Conservation (phyloP, 2,797 vertebrate species). For the Melanotaenia parkinsoni region DNA sequence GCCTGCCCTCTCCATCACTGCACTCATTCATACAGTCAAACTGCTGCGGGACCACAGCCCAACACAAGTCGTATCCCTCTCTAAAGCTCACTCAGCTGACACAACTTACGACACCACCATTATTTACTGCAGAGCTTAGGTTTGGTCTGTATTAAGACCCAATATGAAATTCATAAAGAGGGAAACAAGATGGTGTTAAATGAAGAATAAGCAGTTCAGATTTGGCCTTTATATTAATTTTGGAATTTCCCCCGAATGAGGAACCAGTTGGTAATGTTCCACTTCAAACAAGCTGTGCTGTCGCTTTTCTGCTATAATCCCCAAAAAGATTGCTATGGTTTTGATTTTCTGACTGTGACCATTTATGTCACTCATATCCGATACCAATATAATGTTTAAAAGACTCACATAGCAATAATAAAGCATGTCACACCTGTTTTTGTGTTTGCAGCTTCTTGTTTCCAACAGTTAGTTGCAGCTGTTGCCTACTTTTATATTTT, state of each 20-base stretch:
- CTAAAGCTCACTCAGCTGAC: conserved; percentile 60
- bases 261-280: conserved; percentile 44
- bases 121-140: conserved; percentile 23
- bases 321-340: background rate
- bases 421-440: conserved; percentile 30
- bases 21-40: conserved; percentile 63
- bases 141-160: conserved; percentile 44
- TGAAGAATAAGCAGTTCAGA: conserved; percentile 53
- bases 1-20: conserved; percentile 65
- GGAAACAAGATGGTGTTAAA: conserved; percentile 55
- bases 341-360: conserved; percentile 15
- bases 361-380: conserved; percentile 41
- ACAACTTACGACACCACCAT: conserved; percentile 35
- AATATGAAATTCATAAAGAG: conserved; percentile 30
- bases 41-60: conserved; percentile 60
- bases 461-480: conserved; percentile 22
- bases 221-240: conserved; percentile 45
- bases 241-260: conserved; percentile 46
- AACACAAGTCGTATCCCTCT: conserved; percentile 66
- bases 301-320: conserved; percentile 10
- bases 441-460: conserved; percentile 15
- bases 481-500: background rate
- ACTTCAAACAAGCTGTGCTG: conserved; percentile 19
- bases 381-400: conserved; percentile 31
- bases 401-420: conserved; percentile 8